Evolutionary conservation across 2,113 vertebrate genomes (phyloP), one percentile per base, ranked within the genome.

Genomic region (Erythrocercus mccallii): DNA sequence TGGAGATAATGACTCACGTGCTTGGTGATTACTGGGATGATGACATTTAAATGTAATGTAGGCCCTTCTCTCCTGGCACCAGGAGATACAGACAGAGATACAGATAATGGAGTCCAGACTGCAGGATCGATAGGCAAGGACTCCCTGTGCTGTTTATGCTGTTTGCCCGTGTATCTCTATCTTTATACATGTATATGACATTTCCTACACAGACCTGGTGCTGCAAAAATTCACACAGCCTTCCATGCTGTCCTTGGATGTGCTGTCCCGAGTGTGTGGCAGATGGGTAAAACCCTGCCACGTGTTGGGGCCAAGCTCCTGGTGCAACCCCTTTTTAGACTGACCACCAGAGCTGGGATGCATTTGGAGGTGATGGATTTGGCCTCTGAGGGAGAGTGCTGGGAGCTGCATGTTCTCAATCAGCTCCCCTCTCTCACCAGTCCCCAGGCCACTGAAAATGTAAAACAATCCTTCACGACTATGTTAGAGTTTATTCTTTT

Each of bases 11-110:
- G 94, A 89, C 69, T 92, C 81, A 40, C 44, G 28, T 71, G 92
- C 94, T 77, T 60, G 65, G 76, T 81, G 95, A 91, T 95, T 95
- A 37, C 86, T 18, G 70, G 81, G 85, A 92, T 94, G 95, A 94
- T 95, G 94, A 86, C 85, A 90, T 96, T 89, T 94, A 96, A 98
- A 96, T 90, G 87, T 83, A 86, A 86, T 19, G 14, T 71, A 38
- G 95, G 74, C 87, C 56, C 80, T 87, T 77, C 78, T 97, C 88
- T 77, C 87, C 96, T 90, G 92, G 96, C 96, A 96, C 96, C 94
- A 96, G 79, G 74, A 96, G 96, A 93, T 95, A 71, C 76, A 94
- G 96, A 94, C 80, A 93, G 94, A 96, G 92, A 96, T 96, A 78
- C 68, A 92, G 91, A 97, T 95, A 96, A 95, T 94, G 91, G 86